phyloP scores from a whole-genome alignment of 37 sponge, comb jelly and placozoan genomes.

The Halichondria panicea region DNA sequence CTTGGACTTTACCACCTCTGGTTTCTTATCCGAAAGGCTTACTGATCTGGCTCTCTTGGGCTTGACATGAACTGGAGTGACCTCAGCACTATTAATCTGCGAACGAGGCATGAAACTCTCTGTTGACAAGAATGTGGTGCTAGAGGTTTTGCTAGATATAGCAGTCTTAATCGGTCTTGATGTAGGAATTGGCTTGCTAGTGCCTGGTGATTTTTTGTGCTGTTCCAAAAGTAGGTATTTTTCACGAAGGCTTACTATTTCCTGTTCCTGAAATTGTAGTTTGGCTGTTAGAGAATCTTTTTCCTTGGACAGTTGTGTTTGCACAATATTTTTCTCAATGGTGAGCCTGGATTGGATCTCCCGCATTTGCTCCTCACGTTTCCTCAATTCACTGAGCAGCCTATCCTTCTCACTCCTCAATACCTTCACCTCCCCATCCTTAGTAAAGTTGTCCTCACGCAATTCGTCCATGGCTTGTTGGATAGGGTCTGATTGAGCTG shows the following conservation, averaged over 20 bases:
- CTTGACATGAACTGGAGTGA: slow-evolving; percentile 19
- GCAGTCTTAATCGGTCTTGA: background rate
- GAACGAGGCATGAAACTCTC: slow-evolving; percentile 36
- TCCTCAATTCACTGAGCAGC: slow-evolving; percentile 44
- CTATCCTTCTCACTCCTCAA: slow-evolving; percentile 52
- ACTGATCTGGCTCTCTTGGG: too few species aligned
- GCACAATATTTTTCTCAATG: slow-evolving; percentile 2
- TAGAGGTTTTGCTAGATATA: background rate
- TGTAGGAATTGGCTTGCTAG: background rate
- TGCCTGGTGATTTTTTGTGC: background rate
- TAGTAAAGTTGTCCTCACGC: slow-evolving; percentile 34
- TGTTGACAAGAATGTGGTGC: slow-evolving; percentile 22
- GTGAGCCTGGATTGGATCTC: slow-evolving; percentile 26
- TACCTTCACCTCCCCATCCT: slow-evolving; percentile 56
- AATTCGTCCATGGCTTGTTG: slow-evolving; percentile 3
- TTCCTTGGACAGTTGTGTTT: slow-evolving; percentile 2
- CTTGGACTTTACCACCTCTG: background rate
- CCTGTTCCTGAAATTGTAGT: slow-evolving; percentile 41
- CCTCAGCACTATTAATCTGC: slow-evolving; percentile 12
- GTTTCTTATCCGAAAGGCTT: background rate
- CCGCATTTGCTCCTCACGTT: slow-evolving; percentile 23
- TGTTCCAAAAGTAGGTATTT: slow-evolving; percentile 6
- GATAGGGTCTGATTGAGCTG: too few species aligned
- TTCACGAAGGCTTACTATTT: slow-evolving; percentile 15
- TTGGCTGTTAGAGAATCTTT: slow-evolving; percentile 13